Percentiles rank a stretch among this genome's conserved stretches.
phyloP scores from a whole-genome alignment of 2,113 vertebrate species.

The Pluvianellus socialis region DNA sequence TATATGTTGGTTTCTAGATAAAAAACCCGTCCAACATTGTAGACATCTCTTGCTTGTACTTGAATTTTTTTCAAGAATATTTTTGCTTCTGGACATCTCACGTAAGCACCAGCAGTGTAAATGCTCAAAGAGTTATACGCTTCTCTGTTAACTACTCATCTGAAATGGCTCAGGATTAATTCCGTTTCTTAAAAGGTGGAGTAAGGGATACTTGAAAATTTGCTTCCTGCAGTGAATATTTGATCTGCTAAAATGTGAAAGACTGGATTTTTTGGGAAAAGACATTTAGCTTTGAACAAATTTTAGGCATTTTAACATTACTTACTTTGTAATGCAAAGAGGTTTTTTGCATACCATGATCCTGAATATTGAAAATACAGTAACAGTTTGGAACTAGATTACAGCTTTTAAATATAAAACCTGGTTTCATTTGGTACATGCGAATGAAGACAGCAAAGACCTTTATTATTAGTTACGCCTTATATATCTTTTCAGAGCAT shows the following conservation, averaged over 20 bases:
- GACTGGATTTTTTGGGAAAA: neutral
- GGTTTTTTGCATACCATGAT: neutral
- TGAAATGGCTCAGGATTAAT: neutral
- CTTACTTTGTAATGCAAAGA: neutral
- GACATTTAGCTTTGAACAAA: neutral
- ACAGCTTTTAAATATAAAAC: neutral
- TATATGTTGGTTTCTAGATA: neutral
- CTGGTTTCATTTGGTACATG: neutral
- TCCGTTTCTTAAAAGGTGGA: neutral
- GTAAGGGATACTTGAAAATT: neutral
- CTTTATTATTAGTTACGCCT: too few species aligned
- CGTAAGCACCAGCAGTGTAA: neutral
- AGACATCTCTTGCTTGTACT: neutral
- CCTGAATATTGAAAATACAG: neutral
- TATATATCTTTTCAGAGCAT: too few species aligned
- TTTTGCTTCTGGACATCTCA: neutral
- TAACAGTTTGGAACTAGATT: neutral
- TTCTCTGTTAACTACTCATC: neutral
- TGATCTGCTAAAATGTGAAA: neutral
- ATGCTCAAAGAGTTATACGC: neutral
- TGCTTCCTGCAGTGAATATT: neutral
- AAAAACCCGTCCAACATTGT: neutral
- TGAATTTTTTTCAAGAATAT: neutral
- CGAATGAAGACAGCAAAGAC: too few species aligned
- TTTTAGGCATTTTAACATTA: neutral